Percentiles rank a stretch among this genome's conserved stretches.
These are phyloP conservation scores for Troglohyphantes excavatus DNA, from an alignment of 2,888 invertebrate genomes.

Conservation along the genomic window DNA sequence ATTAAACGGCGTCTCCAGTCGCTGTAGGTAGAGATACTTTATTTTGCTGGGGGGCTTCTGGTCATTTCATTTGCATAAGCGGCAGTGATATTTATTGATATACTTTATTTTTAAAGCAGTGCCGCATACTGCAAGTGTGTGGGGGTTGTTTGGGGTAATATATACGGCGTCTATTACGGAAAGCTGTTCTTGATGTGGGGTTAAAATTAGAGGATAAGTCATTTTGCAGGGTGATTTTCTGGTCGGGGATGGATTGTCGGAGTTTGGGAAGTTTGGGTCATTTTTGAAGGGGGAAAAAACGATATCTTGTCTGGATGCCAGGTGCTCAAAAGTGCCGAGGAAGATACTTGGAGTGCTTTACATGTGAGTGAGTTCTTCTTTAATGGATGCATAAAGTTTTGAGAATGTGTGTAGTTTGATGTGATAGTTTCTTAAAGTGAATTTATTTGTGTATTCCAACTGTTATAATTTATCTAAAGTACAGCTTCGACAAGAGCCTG, in stretches of 20 bases:
- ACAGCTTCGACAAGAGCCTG: no score
- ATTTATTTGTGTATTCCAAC: no score
- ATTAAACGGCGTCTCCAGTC: constrained; percentile 68
- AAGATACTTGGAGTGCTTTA: neutral
- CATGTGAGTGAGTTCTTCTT: neutral
- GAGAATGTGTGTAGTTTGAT: no score
- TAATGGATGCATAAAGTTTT: no score
- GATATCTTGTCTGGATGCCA: constrained; percentile 12
- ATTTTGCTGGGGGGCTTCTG: constrained; percentile 30
- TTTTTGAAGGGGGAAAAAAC: constrained; percentile 10
- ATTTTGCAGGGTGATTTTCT: constrained; percentile 3
- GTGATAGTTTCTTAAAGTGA: no score
- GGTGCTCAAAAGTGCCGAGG: constrained; percentile 15
- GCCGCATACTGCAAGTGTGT: neutral
- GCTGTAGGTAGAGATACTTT: constrained; percentile 56
- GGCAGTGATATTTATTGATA: constrained; percentile 74
- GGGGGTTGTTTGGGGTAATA: constrained; percentile 39
- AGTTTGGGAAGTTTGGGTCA: constrained; percentile 24
- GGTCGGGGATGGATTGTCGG: neutral
- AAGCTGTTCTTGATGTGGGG: constrained; percentile 60
- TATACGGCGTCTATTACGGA: constrained; percentile 58
- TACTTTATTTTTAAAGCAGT: constrained; percentile 74
- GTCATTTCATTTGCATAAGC: constrained; percentile 78
- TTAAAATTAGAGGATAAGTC: constrained; percentile 58
- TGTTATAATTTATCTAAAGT: no score